A percentile compares a stretch with the other conserved stretches of the same genome.
Conservation (phyloP, 2,797 vertebrate species). For the Falco concolor region DNA sequence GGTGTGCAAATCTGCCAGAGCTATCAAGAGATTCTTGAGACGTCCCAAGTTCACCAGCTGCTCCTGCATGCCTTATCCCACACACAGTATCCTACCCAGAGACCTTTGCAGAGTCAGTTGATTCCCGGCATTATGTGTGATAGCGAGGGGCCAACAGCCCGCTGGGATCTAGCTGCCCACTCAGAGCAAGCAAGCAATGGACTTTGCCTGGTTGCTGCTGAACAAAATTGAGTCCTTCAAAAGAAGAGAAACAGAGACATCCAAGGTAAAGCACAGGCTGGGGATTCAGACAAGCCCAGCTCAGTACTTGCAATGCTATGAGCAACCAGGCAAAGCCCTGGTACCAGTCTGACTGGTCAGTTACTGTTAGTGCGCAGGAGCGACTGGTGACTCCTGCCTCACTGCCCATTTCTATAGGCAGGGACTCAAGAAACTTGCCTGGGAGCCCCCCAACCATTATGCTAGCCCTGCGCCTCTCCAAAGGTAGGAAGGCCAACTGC, state of each 20-base stretch:
- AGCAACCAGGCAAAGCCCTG: background rate
- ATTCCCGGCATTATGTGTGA: background rate
- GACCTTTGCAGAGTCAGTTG: background rate
- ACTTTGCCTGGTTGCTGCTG: background rate
- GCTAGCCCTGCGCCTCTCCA: background rate
- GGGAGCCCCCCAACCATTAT: background rate
- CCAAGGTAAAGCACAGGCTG: background rate
- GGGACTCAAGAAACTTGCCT: background rate
- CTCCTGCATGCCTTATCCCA: background rate
- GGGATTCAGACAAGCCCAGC: background rate
- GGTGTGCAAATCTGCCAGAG: background rate
- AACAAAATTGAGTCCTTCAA: background rate
- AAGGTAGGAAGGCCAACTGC: background rate
- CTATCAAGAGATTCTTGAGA: background rate
- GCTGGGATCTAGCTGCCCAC: background rate
- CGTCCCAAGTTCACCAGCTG: background rate
- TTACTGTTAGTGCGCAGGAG: background rate
- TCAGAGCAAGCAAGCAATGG: background rate
- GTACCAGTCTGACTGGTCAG: background rate
- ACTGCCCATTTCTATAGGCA: background rate
- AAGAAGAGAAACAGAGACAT: background rate
- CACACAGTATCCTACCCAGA: background rate
- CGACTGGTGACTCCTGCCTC: background rate
- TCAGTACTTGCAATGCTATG: background rate
- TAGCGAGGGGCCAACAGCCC: background rate